A percentile compares a stretch with the other conserved stretches of the same genome.
Evolutionary conservation across 2,797 vertebrate genomes (phyloP).

Genomic region (Clarias fuscus): DNA sequence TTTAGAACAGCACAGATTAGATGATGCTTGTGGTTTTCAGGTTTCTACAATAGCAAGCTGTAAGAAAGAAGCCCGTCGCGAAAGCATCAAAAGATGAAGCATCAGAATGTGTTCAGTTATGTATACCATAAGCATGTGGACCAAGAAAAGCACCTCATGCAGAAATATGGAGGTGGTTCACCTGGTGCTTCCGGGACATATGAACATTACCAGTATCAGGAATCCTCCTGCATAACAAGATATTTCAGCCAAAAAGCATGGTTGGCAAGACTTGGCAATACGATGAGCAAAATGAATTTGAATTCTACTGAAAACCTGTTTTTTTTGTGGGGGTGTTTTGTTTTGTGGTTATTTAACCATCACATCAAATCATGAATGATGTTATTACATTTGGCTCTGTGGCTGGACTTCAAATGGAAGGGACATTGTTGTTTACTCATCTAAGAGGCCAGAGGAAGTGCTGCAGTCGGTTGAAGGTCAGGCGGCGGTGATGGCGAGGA

Average conservation of each 20-base stretch:
- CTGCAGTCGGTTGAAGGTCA: conserved; percentile 74
- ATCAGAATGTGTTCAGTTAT: background rate
- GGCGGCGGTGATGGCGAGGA: conserved; percentile 68
- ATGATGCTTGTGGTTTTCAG: background rate
- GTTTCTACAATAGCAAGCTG: background rate
- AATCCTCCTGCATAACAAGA: background rate
- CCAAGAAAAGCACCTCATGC: background rate
- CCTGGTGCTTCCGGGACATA: no score
- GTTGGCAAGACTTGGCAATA: background rate
- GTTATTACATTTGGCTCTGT: conserved; percentile 70
- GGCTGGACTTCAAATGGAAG: conserved; percentile 64
- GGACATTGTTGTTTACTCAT: conserved; percentile 74
- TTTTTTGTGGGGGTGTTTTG: background rate
- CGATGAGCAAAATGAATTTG: background rate
- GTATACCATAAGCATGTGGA: background rate
- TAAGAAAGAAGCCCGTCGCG: background rate
- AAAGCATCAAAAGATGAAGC: background rate
- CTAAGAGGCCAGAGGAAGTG: conserved; percentile 69
- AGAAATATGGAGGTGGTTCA: background rate
- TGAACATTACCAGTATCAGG: background rate
- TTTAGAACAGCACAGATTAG: background rate
- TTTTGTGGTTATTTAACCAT: conserved; percentile 41
- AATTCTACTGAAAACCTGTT: background rate
- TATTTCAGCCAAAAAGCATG: background rate
- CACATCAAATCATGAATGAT: conserved; percentile 75